Evolutionary conservation across 1,140 invertebrate genomes (phyloP), one percentile per base, ranked within the genome.

Genomic region (Drosophila grimshawi): DNA sequence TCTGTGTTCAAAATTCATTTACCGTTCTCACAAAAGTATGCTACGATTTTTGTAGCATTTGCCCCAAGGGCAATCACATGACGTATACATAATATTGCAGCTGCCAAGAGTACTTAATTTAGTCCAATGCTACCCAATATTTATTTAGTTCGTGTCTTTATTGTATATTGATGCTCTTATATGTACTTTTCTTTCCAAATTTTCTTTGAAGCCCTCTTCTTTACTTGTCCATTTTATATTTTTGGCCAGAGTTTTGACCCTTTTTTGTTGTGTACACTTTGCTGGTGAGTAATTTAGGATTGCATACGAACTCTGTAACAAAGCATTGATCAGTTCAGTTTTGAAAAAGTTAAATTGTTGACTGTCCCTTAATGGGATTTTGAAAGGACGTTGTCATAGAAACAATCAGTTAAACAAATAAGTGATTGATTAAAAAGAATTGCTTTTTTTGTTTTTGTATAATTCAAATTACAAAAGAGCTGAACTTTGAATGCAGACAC

Each of bases 141-240:
- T 74, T 74, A 74, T 69, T 69, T 69, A 57, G 35, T 35, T 35
- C 30, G 19, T 48, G 10, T 29, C 43, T 56, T 62, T 49, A 57
- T 65, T 45, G 45, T 27, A 57, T 35, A 65, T 41, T 41, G 30
- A 6, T 7, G 30, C 48, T 70, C 46, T 39, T 6, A 46, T 29
- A 39, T 41, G 39, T 41, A 39, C 37, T 39, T 7, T 19, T 19
- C 19, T 69, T 32, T 52, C 33, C n/a, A 11, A 33, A n/a, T 19
- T 49, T 30, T 51, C 11, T 30, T 11, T 30, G 10, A 43, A 19
- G 5, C 5, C 11, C 4, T 45, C 7, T 5, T 37, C 19, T 19
- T 19, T 19, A 19, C 0, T 19, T 37, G 27, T 6, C n/a, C 35
- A 61, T 68, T 51, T 30, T 5, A 48, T 29, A 32, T n/a, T 3